Evolutionary conservation across 2,888 invertebrate genomes (phyloP), one percentile per base, ranked within the genome.

Genomic region (Lydus trimaculatus): DNA sequence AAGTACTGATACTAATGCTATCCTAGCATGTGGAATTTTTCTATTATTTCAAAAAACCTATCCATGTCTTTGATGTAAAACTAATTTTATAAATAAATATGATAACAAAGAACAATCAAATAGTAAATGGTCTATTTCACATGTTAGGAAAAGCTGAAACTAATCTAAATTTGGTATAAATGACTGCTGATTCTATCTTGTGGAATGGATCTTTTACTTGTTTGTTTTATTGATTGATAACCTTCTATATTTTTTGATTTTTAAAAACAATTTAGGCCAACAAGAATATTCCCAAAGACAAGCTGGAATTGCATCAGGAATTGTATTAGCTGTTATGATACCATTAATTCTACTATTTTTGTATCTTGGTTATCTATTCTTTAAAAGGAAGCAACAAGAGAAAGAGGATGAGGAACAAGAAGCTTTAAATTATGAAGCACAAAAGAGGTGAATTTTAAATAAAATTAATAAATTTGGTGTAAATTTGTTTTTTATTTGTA

Each of bases 211-310:
- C 75, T 71, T 78, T 78, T 75, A 69, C 69, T 72, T 70, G 59
- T 75, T 73, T 67, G 69, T 63, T 63, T 72, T 67, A 58, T 64
- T 11, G 23, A n/a, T n/a, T n/a, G n/a, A n/a, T n/a, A 15, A 31
- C 31, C 60, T 36, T 25, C 39, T 20, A 58, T 59, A 52, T 59
- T 66, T 63, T 58, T 39, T 52, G n/a, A n/a, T n/a, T 66, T 65
- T 39, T 28, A 20, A 39, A 13, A 28, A 8, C 63, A 72, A 17
- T 36, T 63, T 58, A 94, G 94, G 93, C 79, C 90, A 91, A 75
- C 92, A 94, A 83, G 95, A 95, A 85, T 94, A 93, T 84, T 91
- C 92, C 15, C 89, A 93, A 7, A 89, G 94, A 63, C 91, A 92
- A 76, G 91, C 93, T 31, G 94, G 94, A 23, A 87, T 92, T 9